These are phyloP conservation scores for Hydrotaea diabolus DNA, from an alignment of 2,888 invertebrate species.

Conservation along the genomic window DNA sequence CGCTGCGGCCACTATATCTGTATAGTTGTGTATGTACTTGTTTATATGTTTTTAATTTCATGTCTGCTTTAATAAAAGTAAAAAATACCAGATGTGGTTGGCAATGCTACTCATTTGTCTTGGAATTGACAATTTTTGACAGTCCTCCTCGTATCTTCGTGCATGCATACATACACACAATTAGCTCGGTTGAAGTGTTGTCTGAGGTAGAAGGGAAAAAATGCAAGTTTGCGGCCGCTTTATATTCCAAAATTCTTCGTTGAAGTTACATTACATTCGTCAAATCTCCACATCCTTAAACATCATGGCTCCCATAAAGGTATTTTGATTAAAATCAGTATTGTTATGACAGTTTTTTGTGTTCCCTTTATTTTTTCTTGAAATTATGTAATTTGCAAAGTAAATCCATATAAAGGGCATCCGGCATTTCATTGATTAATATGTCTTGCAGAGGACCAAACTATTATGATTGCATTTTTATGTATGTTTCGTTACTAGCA, in stretches of 20 bases:
- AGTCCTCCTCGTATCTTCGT: no score
- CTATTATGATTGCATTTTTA: no score
- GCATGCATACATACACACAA: no score
- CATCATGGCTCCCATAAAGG: constrained; percentile 79
- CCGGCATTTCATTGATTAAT: no score
- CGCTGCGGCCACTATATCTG: constrained; percentile 69
- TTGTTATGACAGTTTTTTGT: not conserved
- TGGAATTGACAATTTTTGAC: not conserved
- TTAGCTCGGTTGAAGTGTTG: no score
- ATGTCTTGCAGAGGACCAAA: no score
- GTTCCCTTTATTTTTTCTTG: not conserved
- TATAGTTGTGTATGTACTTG: not conserved
- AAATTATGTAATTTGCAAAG: constrained; percentile 62
- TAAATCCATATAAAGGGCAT: no score
- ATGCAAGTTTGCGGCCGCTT: constrained; percentile 63
- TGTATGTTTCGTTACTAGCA: no score
- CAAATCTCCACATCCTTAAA: constrained; percentile 74
- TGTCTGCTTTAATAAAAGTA: constrained; percentile 38
- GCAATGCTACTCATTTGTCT: constrained; percentile 34
- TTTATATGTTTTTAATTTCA: no score
- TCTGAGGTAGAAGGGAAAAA: constrained; percentile 39
- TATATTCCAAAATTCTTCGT: constrained; percentile 60
- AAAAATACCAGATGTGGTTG: constrained; percentile 31
- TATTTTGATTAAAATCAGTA: constrained; percentile 71
- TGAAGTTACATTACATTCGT: constrained; percentile 65